These are phyloP conservation scores for Orthosia gracilis DNA, from an alignment of 2,888 invertebrate genomes.

Conservation along the genomic window DNA sequence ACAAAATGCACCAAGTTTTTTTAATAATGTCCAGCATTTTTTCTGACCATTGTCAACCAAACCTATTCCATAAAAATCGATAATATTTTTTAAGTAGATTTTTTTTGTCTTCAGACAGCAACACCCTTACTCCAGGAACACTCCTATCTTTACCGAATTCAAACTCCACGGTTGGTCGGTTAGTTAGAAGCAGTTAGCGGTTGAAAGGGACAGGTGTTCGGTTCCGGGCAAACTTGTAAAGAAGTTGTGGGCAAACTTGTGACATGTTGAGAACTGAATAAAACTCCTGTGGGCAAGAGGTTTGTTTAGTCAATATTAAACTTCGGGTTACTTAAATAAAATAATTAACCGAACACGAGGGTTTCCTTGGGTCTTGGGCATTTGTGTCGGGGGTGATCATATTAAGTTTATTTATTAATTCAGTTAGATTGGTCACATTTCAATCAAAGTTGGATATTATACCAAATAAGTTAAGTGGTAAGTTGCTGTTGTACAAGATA, in stretches of 20 bases:
- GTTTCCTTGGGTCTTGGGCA: background rate
- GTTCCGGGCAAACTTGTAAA: slow-evolving; percentile 49
- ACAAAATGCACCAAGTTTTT: too few relatives aligned
- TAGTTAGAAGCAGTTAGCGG: slow-evolving; percentile 53
- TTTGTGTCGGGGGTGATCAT: background rate
- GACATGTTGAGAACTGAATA: slow-evolving; percentile 36
- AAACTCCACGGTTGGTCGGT: slow-evolving; percentile 44
- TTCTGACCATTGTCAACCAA: background rate
- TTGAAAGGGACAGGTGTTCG: slow-evolving; percentile 61
- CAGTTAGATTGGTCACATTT: background rate
- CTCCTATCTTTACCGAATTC: slow-evolving; percentile 9
- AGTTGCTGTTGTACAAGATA: background rate
- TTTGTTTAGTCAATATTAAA: slow-evolving; percentile 43
- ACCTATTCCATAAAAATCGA: too few relatives aligned
- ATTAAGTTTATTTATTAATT: background rate
- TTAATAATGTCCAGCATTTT: too few relatives aligned
- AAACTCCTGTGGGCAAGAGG: slow-evolving; percentile 43
- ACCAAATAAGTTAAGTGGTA: background rate
- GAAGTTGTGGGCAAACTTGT: slow-evolving; percentile 56
- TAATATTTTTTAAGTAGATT: too few relatives aligned
- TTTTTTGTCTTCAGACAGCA: background rate
- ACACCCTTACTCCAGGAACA: background rate
- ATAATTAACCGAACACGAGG: slow-evolving; percentile 36
- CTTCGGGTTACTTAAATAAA: slow-evolving; percentile 51
- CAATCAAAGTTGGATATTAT: background rate